These are phyloP conservation scores for Amazonetta brasiliensis DNA, from an alignment of 2,797 vertebrate species.

Conservation along the genomic window DNA sequence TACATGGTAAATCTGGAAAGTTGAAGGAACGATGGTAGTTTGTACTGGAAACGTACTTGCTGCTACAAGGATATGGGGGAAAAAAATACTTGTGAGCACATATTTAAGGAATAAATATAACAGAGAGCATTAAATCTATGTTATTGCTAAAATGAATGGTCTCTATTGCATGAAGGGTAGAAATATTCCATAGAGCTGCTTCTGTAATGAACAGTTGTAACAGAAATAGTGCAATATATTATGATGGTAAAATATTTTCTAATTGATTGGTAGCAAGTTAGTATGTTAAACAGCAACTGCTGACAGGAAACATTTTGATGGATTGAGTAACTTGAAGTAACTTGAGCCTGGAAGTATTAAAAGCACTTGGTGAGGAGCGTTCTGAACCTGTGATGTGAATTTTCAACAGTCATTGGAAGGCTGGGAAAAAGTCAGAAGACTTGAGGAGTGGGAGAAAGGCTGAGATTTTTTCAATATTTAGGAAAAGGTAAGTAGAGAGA, in stretches of 20 bases:
- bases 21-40: neutral
- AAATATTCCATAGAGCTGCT: neutral
- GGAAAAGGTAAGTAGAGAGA: neutral
- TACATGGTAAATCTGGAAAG: neutral
- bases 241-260: neutral
- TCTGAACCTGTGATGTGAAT: neutral
- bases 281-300: neutral
- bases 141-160: neutral
- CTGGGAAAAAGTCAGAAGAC: neutral
- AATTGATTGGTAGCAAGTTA: neutral
- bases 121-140: too few species aligned
- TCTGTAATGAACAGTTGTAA: neutral
- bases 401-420: neutral
- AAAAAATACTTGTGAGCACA: neutral
- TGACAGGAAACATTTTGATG: neutral
- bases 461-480: neutral
- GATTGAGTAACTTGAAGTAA: neutral
- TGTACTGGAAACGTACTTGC: neutral
- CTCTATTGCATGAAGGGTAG: neutral
- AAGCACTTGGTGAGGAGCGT: neutral
- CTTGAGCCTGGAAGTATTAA: neutral
- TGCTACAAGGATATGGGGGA: neutral
- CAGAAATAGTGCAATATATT: neutral
- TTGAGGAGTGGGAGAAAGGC: neutral
- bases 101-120: neutral